Percentiles rank a stretch among this genome's conserved stretches.
Conservation (phyloP, 2,888 invertebrate species). For the Crematogaster levior region DNA sequence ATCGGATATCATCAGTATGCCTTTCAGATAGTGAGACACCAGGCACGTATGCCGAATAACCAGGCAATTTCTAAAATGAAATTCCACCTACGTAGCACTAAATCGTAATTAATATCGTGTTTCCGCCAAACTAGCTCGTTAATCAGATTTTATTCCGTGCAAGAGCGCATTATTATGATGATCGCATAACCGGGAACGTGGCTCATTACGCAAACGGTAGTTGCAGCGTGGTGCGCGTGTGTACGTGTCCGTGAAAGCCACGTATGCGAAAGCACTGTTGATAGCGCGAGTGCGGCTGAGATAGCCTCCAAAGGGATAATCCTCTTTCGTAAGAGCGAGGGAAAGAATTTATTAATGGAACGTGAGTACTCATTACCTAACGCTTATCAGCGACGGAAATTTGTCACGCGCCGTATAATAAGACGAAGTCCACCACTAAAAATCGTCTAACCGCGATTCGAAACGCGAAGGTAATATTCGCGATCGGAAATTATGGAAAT, state of each 20-base stretch:
- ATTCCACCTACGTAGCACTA: constrained; percentile 55
- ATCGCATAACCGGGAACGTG: constrained; percentile 40
- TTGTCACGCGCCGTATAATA: constrained; percentile 9
- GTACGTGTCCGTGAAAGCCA: background rate
- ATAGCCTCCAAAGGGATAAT: constrained; percentile 38
- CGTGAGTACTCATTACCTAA: constrained; percentile 34
- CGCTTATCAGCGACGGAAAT: constrained; percentile 25
- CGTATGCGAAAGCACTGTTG: constrained; percentile 20
- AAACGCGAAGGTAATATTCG: background rate
- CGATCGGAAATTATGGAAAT: background rate
- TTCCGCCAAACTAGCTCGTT: constrained; percentile 41
- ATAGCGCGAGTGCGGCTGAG: constrained; percentile 21
- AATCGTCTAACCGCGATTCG: background rate
- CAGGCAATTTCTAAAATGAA: constrained; percentile 55
- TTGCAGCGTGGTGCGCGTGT: background rate
- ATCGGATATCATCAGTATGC: constrained; percentile 41
- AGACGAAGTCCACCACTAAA: background rate
- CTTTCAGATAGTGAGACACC: constrained; percentile 13
- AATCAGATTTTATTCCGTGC: constrained; percentile 58
- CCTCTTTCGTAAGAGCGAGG: constrained; percentile 17
- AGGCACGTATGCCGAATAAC: constrained; percentile 30
- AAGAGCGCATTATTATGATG: constrained; percentile 52
- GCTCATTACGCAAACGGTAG: constrained; percentile 52
- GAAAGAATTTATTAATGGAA: constrained; percentile 44
- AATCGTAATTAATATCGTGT: constrained; percentile 65